These are phyloP conservation scores for Dendrocincla tyrannina DNA, from an alignment of 2,797 vertebrate species.

Conservation along the genomic window DNA sequence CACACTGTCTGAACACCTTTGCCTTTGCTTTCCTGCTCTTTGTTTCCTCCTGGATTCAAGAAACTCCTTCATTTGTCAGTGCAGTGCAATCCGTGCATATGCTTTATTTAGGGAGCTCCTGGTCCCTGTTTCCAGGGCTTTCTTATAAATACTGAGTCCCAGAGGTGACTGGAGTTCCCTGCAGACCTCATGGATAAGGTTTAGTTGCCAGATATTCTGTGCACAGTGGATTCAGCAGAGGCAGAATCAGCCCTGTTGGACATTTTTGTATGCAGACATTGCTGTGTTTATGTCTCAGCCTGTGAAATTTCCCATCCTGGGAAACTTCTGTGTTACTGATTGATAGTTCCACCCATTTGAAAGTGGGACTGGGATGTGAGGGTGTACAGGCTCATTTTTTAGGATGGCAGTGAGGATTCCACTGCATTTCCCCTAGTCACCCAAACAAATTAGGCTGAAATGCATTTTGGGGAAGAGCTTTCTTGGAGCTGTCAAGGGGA, in stretches of 20 bases:
- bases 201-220: neutral
- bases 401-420: neutral
- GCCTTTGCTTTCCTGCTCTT: neutral
- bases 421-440: neutral
- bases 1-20: neutral
- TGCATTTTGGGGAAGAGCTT: neutral
- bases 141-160: neutral
- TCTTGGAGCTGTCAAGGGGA: neutral
- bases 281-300: neutral
- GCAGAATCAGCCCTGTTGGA: neutral
- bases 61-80: neutral
- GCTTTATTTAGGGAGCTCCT: neutral
- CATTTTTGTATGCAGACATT: neutral
- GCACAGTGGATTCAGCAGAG: neutral
- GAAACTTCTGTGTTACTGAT: neutral
- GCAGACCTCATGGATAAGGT: neutral
- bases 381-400: neutral
- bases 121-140: neutral
- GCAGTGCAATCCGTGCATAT: neutral
- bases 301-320: neutral
- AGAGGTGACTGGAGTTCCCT: neutral
- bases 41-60: neutral
- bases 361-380: neutral
- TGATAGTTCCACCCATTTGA: accelerated
- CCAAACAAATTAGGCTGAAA: neutral